phyloP scores from a whole-genome alignment of 2,888 invertebrate species.

The Quadroppia sp. region DNA sequence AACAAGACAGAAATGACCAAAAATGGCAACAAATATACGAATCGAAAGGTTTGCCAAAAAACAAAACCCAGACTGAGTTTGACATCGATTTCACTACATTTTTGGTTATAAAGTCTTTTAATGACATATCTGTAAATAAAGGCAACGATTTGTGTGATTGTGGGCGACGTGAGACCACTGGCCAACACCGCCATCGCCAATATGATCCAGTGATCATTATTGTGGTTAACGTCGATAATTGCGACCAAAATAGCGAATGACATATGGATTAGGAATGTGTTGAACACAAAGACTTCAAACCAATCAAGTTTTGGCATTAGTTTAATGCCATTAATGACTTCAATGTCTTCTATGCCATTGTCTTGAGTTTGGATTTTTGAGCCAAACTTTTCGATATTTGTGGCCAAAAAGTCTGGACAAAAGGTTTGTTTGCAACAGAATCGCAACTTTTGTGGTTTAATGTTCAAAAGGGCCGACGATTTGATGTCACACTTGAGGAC shows the following conservation, averaged over 20 bases:
- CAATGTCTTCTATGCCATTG: background rate
- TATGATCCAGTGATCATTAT: no score
- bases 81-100: slow-evolving; percentile 1
- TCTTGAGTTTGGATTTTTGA: background rate
- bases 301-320: background rate
- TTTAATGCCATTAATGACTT: background rate
- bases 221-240: no score
- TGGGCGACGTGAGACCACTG: background rate
- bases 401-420: background rate
- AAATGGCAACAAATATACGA: background rate
- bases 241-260: background rate
- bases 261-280: background rate
- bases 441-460: background rate
- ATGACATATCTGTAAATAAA: background rate
- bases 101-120: background rate
- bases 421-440: slow-evolving; percentile 5
- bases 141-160: background rate
- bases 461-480: background rate
- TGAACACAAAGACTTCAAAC: slow-evolving; percentile 4
- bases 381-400: background rate
- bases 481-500: background rate
- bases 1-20: background rate
- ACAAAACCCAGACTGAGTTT: background rate
- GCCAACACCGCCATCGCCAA: background rate
- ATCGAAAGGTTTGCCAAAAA: slow-evolving; percentile 1